Evolutionary conservation across 2,888 invertebrate genomes (phyloP).

Genomic region (Hypomecis punctinalis): DNA sequence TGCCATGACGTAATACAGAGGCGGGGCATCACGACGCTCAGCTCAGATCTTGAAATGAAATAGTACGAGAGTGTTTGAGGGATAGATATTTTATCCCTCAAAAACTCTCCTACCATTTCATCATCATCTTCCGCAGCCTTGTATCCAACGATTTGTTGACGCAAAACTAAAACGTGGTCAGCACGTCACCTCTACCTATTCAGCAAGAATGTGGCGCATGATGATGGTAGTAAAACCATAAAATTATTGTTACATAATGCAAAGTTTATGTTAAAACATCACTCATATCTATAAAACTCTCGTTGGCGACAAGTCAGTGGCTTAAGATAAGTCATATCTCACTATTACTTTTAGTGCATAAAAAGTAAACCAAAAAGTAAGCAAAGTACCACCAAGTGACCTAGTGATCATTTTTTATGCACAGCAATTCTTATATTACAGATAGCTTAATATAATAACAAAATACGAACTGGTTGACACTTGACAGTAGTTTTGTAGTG

Average conservation of each 20-base stretch:
- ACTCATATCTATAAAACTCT: not conserved
- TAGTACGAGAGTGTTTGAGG: too few species aligned
- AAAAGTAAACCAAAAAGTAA: not conserved
- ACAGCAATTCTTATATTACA: not conserved
- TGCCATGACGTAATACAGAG: too few species aligned
- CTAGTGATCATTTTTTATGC: slow-evolving; percentile 8
- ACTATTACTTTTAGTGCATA: not conserved
- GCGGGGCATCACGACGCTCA: too few species aligned
- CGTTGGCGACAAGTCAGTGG: not conserved
- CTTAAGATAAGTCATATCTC: not conserved
- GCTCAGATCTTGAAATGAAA: too few species aligned
- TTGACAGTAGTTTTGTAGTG: not conserved
- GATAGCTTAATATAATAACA: not conserved
- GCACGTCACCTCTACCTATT: too few species aligned
- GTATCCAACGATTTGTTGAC: too few species aligned
- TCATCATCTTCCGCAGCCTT: too few species aligned
- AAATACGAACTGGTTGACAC: not conserved
- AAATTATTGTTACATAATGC: not conserved
- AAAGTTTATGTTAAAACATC: not conserved
- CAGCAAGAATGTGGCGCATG: too few species aligned
- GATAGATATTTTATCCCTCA: too few species aligned
- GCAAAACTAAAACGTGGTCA: too few species aligned
- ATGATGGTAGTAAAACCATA: too few species aligned
- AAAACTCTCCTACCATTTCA: too few species aligned
- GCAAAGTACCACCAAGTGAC: not conserved